phyloP scores from a whole-genome alignment of 2,113 vertebrate genomes.

The Cariama cristata region DNA sequence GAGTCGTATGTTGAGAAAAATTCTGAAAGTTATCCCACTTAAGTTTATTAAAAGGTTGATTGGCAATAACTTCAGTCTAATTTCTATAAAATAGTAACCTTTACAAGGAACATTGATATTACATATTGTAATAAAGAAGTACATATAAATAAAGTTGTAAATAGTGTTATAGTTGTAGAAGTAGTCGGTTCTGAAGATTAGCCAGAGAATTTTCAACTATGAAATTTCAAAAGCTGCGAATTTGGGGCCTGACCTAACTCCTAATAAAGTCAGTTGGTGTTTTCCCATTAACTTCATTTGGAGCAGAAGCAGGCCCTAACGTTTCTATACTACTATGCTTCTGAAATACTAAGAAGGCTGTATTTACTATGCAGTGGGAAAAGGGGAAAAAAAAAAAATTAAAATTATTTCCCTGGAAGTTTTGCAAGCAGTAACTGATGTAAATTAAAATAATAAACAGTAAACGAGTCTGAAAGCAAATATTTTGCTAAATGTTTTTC shows the following conservation, averaged over 20 bases:
- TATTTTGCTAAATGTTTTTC: constrained; percentile 70
- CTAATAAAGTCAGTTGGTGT: constrained; percentile 48
- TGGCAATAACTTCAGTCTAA: constrained; percentile 69
- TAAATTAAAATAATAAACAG: constrained; percentile 68
- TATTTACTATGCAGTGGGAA: constrained; percentile 64
- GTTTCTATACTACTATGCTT: constrained; percentile 49
- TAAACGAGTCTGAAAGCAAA: constrained; percentile 63
- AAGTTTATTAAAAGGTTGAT: constrained; percentile 65
- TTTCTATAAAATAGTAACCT: constrained; percentile 67
- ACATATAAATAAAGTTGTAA: constrained; percentile 68
- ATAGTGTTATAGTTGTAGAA: constrained; percentile 54
- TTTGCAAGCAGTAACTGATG: constrained; percentile 62
- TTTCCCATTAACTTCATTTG: constrained; percentile 42
- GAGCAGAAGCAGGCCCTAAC: constrained; percentile 43
- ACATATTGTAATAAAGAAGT: constrained; percentile 71
- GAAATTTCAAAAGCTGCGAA: constrained; percentile 39
- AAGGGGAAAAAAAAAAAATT: neutral
- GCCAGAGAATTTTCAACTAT: constrained; percentile 41
- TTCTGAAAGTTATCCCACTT: constrained; percentile 54
- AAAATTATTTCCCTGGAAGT: constrained; percentile 62
- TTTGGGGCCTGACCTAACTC: constrained; percentile 9
- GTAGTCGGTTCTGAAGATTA: constrained; percentile 54
- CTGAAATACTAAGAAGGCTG: constrained; percentile 63
- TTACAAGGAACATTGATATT: constrained; percentile 69
- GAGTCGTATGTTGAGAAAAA: constrained; percentile 30